These are phyloP conservation scores for Cataglyphis albicans DNA, from an alignment of 2,888 invertebrate species.

Conservation along the genomic window DNA sequence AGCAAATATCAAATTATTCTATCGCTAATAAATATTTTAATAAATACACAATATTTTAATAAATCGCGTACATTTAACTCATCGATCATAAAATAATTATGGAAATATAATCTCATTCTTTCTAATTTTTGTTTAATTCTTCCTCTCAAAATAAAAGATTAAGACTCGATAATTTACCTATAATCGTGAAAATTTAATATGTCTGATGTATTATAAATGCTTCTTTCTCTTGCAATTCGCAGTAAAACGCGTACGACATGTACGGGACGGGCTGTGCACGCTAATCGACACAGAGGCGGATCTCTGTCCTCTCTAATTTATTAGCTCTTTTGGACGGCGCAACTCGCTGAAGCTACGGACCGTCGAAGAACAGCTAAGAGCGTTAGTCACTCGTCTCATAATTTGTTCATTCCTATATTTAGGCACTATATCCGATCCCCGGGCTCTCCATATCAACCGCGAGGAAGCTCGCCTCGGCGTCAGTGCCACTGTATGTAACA, in stretches of 20 bases:
- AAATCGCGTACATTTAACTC: neutral
- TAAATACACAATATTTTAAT: constrained; percentile 8
- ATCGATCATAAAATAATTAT: neutral
- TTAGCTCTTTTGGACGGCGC: constrained; percentile 69
- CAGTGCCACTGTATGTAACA: constrained; percentile 66
- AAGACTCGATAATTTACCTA: neutral
- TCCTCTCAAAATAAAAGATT: neutral
- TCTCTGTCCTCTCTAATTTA: constrained; percentile 71
- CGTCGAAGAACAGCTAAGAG: constrained; percentile 52
- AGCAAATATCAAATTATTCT: neutral
- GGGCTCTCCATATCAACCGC: constrained; percentile 52
- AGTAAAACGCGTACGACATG: neutral
- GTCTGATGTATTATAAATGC: neutral
- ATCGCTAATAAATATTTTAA: neutral
- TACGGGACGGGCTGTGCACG: neutral
- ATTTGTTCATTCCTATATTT: constrained; percentile 81
- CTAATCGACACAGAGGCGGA: constrained; percentile 34
- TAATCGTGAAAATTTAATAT: neutral
- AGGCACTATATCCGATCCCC: constrained; percentile 63
- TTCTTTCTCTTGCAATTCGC: constrained; percentile 13
- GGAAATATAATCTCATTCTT: neutral
- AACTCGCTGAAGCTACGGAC: constrained; percentile 61
- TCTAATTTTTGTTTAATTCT: neutral
- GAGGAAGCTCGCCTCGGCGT: constrained; percentile 70
- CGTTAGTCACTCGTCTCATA: constrained; percentile 79